Evolutionary conservation across 2,888 invertebrate species (phyloP).

Genomic region (Pandemis heparana): DNA sequence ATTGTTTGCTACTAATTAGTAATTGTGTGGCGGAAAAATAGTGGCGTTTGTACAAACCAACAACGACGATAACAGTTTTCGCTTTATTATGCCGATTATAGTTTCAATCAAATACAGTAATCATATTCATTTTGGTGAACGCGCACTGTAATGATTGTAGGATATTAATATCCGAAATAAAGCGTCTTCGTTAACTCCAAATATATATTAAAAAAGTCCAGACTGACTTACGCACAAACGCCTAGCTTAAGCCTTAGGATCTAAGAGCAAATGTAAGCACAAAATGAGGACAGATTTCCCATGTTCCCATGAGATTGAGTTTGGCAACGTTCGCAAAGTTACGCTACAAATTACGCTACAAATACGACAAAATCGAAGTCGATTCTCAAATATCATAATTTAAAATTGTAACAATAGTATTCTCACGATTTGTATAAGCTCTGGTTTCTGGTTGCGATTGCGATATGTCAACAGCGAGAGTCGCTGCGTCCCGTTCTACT

Average conservation of each 20-base stretch:
- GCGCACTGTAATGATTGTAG: neutral
- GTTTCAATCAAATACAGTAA: neutral
- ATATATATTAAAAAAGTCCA: no score
- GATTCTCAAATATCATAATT: neutral
- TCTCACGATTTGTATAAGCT: slow-evolving; percentile 20
- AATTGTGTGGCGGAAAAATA: slow-evolving; percentile 37
- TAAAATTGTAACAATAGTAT: slow-evolving; percentile 3
- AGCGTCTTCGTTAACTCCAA: neutral
- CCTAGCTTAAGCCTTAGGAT: no score
- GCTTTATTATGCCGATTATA: slow-evolving; percentile 19
- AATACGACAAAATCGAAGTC: neutral
- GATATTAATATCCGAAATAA: neutral
- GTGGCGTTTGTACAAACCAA: slow-evolving; percentile 16
- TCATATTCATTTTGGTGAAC: neutral
- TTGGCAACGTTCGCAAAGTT: no score
- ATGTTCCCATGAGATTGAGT: no score
- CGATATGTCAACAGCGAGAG: slow-evolving; percentile 33
- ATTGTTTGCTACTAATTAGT: slow-evolving; percentile 45
- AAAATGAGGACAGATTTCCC: no score
- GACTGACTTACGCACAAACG: no score
- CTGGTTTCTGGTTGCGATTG: slow-evolving; percentile 32
- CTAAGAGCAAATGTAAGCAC: no score
- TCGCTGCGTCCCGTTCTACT: slow-evolving; percentile 34
- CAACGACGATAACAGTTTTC: slow-evolving; percentile 11
- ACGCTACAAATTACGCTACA: neutral